Base-by-base conservation (phyloP, 2,888 invertebrate genomes). In the Cataglyphis cursor region DNA sequence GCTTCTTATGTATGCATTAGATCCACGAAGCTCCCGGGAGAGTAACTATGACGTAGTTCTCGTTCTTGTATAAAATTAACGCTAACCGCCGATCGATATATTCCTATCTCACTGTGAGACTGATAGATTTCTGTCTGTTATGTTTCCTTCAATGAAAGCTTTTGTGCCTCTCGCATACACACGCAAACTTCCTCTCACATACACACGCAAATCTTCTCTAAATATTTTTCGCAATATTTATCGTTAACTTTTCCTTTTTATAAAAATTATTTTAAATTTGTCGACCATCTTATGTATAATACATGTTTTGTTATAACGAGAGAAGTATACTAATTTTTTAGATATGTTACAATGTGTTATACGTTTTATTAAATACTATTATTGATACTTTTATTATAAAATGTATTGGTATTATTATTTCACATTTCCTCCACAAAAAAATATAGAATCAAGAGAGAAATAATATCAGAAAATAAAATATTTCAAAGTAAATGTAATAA, bases 1-100 rank as follows among this genome's bases (percentile, higher is more conserved):
- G 81, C 68, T 84, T 78, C 88, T 88, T 88, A 87, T 70, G 85
- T 88, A 85, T 87, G 88, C 87, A 87, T 83, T 83, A 73, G 83
- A 88, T 88, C 76, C 74, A 57, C 68, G 62, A 72, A 82, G 86
- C 86, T 88, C 80, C 61, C 70, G 48, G 66, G 72, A 80, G 78
- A 35, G 72, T 21, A 72, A 80, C 78, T 80, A 72, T 59, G 78
- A 78, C 44, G 44, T 48, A 44, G 44, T 54, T 70, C 61, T 59
- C 72, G 35, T 70, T 70, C 78, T 78, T 72, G 78, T 72, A 78
- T 72, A 44, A 78, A 78, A 78, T 78, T 78, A 78, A 78, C 59
- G 72, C 24, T 70, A 78, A 78, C 78, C 54, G 44, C 72, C 35
- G 35, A 57, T 70, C 78, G 70, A 78, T 78, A 70, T 24, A 78